Evolutionary conservation across 2,113 vertebrate species (phyloP), one percentile per base, ranked within the genome.

Genomic region (Malurus melanocephalus): DNA sequence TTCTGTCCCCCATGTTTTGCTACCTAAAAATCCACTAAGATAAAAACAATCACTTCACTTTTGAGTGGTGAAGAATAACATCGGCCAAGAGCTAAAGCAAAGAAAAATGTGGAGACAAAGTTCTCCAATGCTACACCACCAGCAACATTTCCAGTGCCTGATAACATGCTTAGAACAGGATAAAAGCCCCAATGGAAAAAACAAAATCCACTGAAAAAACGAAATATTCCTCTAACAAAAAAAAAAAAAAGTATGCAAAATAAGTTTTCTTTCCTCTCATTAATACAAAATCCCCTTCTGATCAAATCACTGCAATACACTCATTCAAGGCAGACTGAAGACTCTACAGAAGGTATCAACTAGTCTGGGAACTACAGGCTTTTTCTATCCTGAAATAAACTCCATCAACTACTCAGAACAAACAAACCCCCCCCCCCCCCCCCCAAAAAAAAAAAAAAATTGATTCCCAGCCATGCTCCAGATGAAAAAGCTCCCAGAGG

Each of bases 401-500:
- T 51, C 23, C 46, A 49, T 19, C 11, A 32, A 83, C 35, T 8
- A 52, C 8, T 6, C 20, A 76, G 27, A 62, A 11, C 19, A 72
- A 67, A 62, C n/a, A n/a, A n/a, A n/a, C n/a, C 23, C 1, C 0
- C 2, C 4, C 24, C 48, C 16, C 10, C 2, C 23, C 23, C 35
- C 35, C 35, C 8, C 35, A 38, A 38, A 38, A 38, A 24, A 11
- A 68, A 69, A 38, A 75, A 82, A 72, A 46, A 5, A n/a, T n/a
- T n/a, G 2, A 59, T 66, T 51, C 7, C 5, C 16, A 69, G 33
- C 2, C 30, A 16, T 28, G 23, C 7, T 65, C 10, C 62, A 72
- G 18, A 48, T 22, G 6, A 62, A 65, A 73, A 77, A 43, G 6
- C 16, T 69, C 26, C 13, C 9, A 46, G 19, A 18, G 11, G 2